These are phyloP conservation scores for Ecdyonurus torrentis DNA, from an alignment of 2,888 invertebrate genomes.

Conservation along the genomic window DNA sequence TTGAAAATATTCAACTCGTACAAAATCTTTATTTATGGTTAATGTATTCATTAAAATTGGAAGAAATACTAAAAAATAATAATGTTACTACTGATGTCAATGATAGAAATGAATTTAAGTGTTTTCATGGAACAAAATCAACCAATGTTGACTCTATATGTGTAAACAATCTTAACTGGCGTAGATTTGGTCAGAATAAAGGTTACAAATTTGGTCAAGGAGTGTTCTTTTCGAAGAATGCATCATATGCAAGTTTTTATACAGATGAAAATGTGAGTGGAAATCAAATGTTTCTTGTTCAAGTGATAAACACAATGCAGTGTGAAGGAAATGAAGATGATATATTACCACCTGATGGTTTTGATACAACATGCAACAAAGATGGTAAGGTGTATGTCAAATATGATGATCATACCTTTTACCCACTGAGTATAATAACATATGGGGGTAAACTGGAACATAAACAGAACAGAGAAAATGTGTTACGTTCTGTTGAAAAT, in stretches of 20 bases:
- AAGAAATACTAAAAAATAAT: no score
- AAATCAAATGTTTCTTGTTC: not conserved
- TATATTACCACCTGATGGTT: not conserved
- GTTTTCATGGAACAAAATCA: not conserved
- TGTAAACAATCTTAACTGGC: not conserved
- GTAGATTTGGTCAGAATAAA: not conserved
- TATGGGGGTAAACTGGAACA: no score
- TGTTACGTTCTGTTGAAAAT: no score
- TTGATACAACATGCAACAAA: not conserved
- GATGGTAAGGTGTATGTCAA: not conserved
- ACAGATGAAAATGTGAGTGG: not conserved
- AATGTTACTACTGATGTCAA: no score
- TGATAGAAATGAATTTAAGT: no score
- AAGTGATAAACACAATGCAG: not conserved
- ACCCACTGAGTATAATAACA: no score
- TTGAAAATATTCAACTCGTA: no score
- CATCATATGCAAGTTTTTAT: not conserved
- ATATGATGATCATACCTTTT: no score
- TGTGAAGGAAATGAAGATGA: not conserved
- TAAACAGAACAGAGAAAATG: no score
- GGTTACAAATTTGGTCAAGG: not conserved
- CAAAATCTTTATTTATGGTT: no score
- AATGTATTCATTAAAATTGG: no score
- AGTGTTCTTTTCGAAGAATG: not conserved
- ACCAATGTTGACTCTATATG: not conserved